phyloP scores from a whole-genome alignment of 1,140 invertebrate genomes.

The Pristionchus pacificus region DNA sequence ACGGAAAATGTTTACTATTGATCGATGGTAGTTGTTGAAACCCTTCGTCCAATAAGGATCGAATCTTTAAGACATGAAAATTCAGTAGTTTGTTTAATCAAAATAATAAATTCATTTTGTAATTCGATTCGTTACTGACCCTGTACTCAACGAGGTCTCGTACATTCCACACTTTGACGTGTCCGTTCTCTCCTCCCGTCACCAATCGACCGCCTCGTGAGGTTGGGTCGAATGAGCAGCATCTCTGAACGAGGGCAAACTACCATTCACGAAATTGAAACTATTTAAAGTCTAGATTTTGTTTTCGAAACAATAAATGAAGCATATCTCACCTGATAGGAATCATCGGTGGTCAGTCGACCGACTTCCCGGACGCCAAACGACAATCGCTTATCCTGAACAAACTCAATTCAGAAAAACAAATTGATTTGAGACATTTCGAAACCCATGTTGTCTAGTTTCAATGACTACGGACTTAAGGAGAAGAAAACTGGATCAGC shows the following conservation, averaged over 20 bases:
- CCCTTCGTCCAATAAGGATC: neutral
- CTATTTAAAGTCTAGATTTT: constrained; percentile 3
- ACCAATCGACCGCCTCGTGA: constrained; percentile 73
- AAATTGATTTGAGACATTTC: too few relatives aligned
- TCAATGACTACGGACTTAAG: too few relatives aligned
- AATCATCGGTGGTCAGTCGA: constrained; percentile 54
- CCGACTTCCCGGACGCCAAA: constrained; percentile 10
- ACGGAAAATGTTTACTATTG: too few relatives aligned
- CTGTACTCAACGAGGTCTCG: constrained; percentile 17
- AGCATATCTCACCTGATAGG: constrained; percentile 17
- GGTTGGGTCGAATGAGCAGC: constrained; percentile 71
- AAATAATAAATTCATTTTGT: neutral
- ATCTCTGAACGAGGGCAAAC: constrained; percentile 69
- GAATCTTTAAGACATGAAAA: constrained; percentile 1
- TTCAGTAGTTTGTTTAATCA: constrained; percentile 1
- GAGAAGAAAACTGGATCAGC: too few relatives aligned
- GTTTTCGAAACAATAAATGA: constrained; percentile 9
- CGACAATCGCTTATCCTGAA: neutral
- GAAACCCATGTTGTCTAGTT: too few relatives aligned
- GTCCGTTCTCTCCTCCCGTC: constrained; percentile 84
- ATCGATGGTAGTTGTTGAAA: too few relatives aligned
- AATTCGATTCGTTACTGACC: constrained; percentile 4
- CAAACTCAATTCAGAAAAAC: too few relatives aligned
- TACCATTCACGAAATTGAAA: neutral
- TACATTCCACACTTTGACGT: constrained; percentile 76